phyloP scores from a whole-genome alignment of 2,113 vertebrate species.

The Xiphophorus hellerii region DNA sequence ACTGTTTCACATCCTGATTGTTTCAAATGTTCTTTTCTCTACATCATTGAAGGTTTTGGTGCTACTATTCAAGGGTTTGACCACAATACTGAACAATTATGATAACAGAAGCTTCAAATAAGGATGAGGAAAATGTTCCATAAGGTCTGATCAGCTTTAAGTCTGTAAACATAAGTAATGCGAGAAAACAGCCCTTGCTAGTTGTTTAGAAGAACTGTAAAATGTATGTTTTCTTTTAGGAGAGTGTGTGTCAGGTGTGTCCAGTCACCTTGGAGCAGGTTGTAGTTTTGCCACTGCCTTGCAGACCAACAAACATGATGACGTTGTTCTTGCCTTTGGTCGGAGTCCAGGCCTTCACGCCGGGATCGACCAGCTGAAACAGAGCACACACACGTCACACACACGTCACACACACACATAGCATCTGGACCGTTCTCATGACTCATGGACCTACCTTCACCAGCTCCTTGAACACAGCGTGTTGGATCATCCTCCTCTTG shows the following conservation, averaged over 20 bases:
- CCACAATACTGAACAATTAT: no score
- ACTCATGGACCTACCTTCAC: constrained; percentile 87
- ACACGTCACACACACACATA: not conserved
- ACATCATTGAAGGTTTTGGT: no score
- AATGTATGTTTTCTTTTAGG: not conserved
- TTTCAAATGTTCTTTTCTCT: no score
- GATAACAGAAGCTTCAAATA: no score
- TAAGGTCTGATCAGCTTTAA: not conserved
- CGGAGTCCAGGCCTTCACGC: constrained; percentile 98
- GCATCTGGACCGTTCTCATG: not conserved
- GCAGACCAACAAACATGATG: constrained; percentile 99
- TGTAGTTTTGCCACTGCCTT: constrained; percentile 98
- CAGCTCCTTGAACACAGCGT: constrained; percentile 98
- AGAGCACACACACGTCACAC: not conserved
- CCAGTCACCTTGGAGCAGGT: constrained; percentile 94
- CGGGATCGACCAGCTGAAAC: constrained; percentile 94
- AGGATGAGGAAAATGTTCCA: no score
- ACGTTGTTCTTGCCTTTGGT: constrained; percentile 99
- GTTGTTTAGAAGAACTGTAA: not conserved
- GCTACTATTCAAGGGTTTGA: no score
- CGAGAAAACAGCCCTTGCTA: not conserved
- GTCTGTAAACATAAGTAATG: not conserved
- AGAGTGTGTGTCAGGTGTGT: not conserved
- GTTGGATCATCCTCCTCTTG: constrained; percentile 99
- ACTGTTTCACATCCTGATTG: no score